These are phyloP conservation scores for Plecotus auritus DNA, from an alignment of 2,113 vertebrate species.

Conservation along the genomic window DNA sequence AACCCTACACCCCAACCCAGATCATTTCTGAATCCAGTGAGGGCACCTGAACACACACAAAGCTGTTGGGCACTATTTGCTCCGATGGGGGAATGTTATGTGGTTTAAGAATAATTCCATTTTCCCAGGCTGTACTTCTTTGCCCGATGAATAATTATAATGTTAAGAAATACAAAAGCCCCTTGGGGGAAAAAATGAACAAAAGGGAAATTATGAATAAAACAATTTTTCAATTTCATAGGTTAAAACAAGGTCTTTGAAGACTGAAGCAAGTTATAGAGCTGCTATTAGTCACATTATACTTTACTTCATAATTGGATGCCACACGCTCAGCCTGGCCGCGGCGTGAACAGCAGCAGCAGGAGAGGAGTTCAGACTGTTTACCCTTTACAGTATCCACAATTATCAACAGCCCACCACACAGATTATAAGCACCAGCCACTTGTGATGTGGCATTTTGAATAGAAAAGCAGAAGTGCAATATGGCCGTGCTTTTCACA, in stretches of 20 bases:
- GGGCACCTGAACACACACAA: conserved; percentile 76
- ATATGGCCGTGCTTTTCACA: conserved; percentile 77
- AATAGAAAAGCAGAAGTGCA: conserved; percentile 84
- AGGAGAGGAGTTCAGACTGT: conserved; percentile 84
- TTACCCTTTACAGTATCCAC: conserved; percentile 88
- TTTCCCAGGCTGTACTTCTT: conserved; percentile 75
- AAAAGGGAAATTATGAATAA: conserved; percentile 84
- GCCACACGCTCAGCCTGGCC: conserved; percentile 79
- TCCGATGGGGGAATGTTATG: conserved; percentile 71
- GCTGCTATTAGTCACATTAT: conserved; percentile 83
- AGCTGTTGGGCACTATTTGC: conserved; percentile 78
- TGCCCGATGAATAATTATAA: conserved; percentile 83
- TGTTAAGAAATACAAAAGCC: conserved; percentile 80
- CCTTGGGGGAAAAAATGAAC: conserved; percentile 77
- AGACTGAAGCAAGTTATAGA: conserved; percentile 83
- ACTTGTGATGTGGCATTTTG: conserved; percentile 84
- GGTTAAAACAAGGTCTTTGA: conserved; percentile 81
- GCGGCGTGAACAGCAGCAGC: conserved; percentile 77
- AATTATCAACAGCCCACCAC: conserved; percentile 86
- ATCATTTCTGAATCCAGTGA: conserved; percentile 68
- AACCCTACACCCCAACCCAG: conserved; percentile 65
- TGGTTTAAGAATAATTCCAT: conserved; percentile 77
- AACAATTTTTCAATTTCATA: conserved; percentile 86
- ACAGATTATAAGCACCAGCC: conserved; percentile 84
- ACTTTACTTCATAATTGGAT: conserved; percentile 86